phyloP scores from a whole-genome alignment of 2,797 vertebrate species.

The Champsocephalus esox region DNA sequence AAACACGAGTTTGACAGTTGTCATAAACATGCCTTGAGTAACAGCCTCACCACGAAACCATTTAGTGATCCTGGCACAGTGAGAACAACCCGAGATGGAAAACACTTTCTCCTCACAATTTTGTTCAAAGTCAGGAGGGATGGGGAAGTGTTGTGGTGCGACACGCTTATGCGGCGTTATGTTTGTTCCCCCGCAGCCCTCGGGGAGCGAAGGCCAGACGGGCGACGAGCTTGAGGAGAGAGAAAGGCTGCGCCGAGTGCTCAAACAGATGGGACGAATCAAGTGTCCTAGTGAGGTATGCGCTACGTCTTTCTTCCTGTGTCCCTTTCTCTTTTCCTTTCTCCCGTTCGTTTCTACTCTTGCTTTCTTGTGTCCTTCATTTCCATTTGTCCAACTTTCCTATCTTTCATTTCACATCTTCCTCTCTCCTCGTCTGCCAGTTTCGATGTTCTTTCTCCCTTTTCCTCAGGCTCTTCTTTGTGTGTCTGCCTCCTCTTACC shows the following conservation, averaged over 20 bases:
- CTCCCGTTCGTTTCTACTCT: constrained; percentile 37
- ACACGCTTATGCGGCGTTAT: constrained; percentile 62
- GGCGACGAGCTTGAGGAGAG: constrained; percentile 92
- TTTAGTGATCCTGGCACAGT: constrained; percentile 72
- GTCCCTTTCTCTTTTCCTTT: constrained; percentile 39
- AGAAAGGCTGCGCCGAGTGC: constrained; percentile 92
- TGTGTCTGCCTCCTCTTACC: constrained; percentile 54
- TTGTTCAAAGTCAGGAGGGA: constrained; percentile 26
- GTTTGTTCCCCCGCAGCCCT: constrained; percentile 79
- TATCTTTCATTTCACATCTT: constrained; percentile 51
- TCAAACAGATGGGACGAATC: constrained; percentile 98
- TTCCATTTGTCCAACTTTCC: constrained; percentile 44
- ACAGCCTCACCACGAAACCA: constrained; percentile 71
- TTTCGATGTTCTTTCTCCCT: constrained; percentile 51
- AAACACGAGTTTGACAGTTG: constrained; percentile 80
- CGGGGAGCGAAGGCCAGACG: constrained; percentile 85
- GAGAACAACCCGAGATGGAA: constrained; percentile 72
- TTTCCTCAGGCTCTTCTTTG: constrained; percentile 52
- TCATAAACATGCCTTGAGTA: constrained; percentile 78
- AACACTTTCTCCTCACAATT: constrained; percentile 67
- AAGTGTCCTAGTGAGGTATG: constrained; percentile 96
- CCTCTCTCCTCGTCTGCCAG: constrained; percentile 37
- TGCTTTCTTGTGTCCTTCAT: constrained; percentile 41
- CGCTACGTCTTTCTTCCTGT: constrained; percentile 35
- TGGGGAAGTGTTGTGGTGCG: constrained; percentile 44